Conservation (phyloP, 2,113 vertebrate species). For the Diadophis punctatus region DNA sequence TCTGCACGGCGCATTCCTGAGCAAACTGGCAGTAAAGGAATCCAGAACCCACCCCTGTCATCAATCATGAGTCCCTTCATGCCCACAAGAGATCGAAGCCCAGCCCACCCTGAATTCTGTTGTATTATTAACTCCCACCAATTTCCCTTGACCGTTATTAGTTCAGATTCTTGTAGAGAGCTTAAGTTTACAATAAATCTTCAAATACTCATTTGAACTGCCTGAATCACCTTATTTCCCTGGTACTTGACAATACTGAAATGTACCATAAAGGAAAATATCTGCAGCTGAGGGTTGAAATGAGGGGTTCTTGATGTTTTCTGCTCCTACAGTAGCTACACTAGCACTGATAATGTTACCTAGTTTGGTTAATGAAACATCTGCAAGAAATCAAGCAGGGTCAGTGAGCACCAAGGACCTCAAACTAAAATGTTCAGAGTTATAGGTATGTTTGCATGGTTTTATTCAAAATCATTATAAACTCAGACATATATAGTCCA, state of each 20-base stretch:
- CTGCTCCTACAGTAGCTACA: neutral
- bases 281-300: neutral
- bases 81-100: neutral
- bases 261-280: neutral
- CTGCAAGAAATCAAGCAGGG: neutral
- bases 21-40: too few species aligned
- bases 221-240: neutral
- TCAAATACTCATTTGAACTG: neutral
- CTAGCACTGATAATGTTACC: neutral
- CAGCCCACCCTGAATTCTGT: neutral
- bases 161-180: neutral
- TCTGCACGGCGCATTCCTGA: too few species aligned
- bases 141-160: neutral
- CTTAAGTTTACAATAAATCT: neutral
- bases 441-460: neutral
- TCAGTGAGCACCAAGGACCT: neutral
- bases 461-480: neutral
- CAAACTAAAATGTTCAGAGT: neutral
- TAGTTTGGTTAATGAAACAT: neutral
- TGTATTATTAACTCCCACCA: neutral
- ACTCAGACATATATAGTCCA: neutral
- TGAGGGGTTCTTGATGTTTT: neutral
- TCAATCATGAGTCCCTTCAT: neutral
- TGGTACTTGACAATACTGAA: neutral
- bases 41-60: too few species aligned